Evolutionary conservation across 2,113 vertebrate genomes (phyloP), one percentile per base, ranked within the genome.

Genomic region (Haemorhous mexicanus): DNA sequence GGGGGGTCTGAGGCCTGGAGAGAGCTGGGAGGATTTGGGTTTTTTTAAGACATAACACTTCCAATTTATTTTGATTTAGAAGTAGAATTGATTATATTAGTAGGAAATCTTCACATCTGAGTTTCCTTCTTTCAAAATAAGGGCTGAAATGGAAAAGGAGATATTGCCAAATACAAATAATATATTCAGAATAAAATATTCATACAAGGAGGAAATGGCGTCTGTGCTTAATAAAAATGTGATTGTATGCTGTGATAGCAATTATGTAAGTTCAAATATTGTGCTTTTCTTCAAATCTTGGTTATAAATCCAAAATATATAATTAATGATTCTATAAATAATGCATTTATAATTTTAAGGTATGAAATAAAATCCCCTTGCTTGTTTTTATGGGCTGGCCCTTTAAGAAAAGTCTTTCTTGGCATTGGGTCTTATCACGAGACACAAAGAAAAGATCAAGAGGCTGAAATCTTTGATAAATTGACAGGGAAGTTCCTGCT

Each of bases 311-410:
- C 88, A 84, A 97, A 96, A 98, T 97, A 86, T 97, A 97, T 97
- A 97, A 98, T 98, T 97, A 96, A 98, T 97, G 95, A 90, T 88
- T 55, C 55, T 46, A 95, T 98, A 93, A 98, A 98, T 98, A 98
- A 98, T 98, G 92, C 44, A 98, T 97, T 97, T 98, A 92, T 96
- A 96, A 98, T 97, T 96, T 98, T 83, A 93, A 96, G 89, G 61
- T 92, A 90, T 53, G 90, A 97, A 96, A 89, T 70, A 61, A 86
- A 97, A 94, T 91, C 46, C n/a, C 50, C 62, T 95, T 91, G 62
- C 66, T 72, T 77, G 58, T 84, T 95, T 93, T 86, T 91, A n/a
- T 84, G 86, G 55, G 27, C 64, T 87, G 59, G 50, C 72, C 10
- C 68, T 81, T 95, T 96, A 93, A 89, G 30, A 78, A 55, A 83